phyloP scores from a whole-genome alignment of 2,797 vertebrate genomes.

The Knipowitschia caucasica region DNA sequence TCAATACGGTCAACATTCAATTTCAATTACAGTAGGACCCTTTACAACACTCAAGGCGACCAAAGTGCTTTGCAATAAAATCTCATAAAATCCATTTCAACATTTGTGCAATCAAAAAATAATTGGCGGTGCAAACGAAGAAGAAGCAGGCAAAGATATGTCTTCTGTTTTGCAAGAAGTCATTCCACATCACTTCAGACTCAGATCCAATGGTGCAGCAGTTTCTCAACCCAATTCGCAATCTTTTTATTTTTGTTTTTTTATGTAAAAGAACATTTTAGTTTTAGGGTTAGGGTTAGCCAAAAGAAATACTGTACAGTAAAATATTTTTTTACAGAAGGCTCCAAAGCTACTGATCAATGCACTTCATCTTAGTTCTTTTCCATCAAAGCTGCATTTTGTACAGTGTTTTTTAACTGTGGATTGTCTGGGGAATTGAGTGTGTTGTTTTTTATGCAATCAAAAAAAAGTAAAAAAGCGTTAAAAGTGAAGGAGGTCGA shows the following conservation, averaged over 20 bases:
- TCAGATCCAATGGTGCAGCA: constrained; percentile 35
- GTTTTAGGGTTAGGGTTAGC: no score
- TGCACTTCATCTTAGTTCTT: constrained; percentile 63
- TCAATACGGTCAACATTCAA: no score
- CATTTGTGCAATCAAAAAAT: no score
- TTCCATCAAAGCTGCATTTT: constrained; percentile 38
- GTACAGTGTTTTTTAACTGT: no score
- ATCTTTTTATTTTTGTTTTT: constrained; percentile 43
- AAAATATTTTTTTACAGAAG: constrained; percentile 34
- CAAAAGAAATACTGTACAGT: constrained; percentile 9
- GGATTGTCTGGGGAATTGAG: constrained; percentile 25
- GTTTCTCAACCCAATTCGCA: constrained; percentile 38
- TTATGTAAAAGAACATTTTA: constrained; percentile 32
- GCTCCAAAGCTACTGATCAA: constrained; percentile 52
- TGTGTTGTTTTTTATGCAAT: no score
- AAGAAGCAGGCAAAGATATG: constrained; percentile 42
- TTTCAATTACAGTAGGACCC: no score
- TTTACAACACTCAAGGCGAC: no score
- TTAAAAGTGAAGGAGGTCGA: no score
- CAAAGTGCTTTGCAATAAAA: no score
- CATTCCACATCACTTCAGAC: constrained; percentile 36
- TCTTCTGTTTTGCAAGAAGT: constrained; percentile 53
- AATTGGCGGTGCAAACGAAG: no score
- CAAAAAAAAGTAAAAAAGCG: no score
- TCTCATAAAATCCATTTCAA: no score